Evolutionary conservation across 2,888 invertebrate genomes (phyloP).

Genomic region (Empis livida): DNA sequence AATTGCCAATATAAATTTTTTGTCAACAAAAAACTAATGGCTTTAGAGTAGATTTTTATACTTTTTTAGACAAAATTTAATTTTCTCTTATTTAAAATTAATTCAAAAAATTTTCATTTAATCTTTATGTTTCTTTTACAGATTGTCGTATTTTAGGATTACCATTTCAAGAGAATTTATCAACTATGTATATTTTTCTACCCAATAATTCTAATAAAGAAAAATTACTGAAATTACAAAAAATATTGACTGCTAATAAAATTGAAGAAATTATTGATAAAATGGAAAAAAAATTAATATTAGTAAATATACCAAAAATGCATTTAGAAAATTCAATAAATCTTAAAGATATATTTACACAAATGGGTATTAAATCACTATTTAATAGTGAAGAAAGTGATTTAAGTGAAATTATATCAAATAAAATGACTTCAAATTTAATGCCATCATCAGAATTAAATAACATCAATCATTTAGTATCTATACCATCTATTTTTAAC

Average conservation of each 20-base stretch:
- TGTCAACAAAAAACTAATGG: no score
- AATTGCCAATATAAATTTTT: no score
- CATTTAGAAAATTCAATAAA: constrained; percentile 44
- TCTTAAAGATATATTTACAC: constrained; percentile 40
- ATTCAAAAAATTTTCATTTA: no score
- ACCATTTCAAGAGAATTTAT: constrained; percentile 45
- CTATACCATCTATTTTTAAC: no score
- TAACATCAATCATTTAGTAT: neutral
- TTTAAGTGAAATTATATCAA: constrained; percentile 27
- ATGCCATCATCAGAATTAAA: neutral
- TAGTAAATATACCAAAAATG: constrained; percentile 53
- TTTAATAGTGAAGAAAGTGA: constrained; percentile 48
- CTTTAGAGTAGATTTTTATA: no score
- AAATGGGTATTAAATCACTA: constrained; percentile 45
- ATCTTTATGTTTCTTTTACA: constrained; percentile 2
- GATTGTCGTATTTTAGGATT: constrained; percentile 44
- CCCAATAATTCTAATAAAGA: constrained; percentile 38
- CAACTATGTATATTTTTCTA: constrained; percentile 46
- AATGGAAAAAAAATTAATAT: constrained; percentile 26
- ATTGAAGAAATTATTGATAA: constrained; percentile 22
- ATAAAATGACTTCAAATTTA: neutral
- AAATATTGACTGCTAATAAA: constrained; percentile 30
- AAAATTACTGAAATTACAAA: constrained; percentile 35
- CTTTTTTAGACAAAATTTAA: no score
- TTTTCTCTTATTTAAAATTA: no score